These are phyloP conservation scores for Athene cunicularia DNA, from an alignment of 2,113 vertebrate genomes.

Conservation along the genomic window DNA sequence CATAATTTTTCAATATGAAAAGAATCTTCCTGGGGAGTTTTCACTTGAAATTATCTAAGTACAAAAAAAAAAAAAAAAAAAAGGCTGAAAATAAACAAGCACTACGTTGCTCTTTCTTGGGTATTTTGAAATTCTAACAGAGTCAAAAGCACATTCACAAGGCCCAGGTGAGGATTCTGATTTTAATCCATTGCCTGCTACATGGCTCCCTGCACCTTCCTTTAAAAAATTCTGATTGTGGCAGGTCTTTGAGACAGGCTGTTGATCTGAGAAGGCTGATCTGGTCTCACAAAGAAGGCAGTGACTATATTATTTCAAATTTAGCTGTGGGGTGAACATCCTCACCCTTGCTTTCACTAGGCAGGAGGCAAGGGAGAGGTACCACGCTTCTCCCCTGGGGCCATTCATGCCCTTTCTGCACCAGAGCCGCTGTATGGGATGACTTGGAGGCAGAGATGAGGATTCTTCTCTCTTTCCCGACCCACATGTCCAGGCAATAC, in stretches of 20 bases:
- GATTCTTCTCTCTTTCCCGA: not conserved
- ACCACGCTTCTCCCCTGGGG: rapidly evolving
- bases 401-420: rapidly evolving
- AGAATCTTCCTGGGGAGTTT: not conserved
- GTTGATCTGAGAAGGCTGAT: not conserved
- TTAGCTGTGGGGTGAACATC: not conserved
- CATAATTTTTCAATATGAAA: not conserved
- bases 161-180: not conserved
- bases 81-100: not conserved
- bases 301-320: not conserved
- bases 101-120: rapidly evolving
- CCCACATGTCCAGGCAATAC: not conserved
- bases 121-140: not conserved
- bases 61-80: not conserved
- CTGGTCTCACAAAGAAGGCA: not conserved
- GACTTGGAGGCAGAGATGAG: not conserved
- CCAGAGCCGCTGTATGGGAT: rapidly evolving
- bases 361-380: rapidly evolving
- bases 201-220: not conserved
- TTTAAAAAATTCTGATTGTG: not conserved
- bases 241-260: not conserved
- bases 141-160: not conserved
- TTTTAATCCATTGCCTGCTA: not conserved
- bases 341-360: not conserved
- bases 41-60: not conserved